phyloP scores from a whole-genome alignment of 2,797 vertebrate genomes.

The Pangasius macronema region DNA sequence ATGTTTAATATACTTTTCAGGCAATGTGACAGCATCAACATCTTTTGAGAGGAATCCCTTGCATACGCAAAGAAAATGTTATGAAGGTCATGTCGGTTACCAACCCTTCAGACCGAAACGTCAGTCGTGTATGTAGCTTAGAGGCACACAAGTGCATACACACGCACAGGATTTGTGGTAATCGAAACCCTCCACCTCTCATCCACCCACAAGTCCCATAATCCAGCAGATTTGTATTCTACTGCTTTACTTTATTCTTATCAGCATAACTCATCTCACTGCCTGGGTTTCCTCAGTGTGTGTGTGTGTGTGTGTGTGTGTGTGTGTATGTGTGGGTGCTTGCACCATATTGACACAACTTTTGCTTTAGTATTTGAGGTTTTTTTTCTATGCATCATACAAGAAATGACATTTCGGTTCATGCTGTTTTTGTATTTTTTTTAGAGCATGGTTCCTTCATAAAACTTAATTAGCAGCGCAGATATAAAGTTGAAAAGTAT shows the following conservation, averaged over 20 bases:
- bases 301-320: slow-evolving; percentile 41
- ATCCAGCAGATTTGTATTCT: slow-evolving; percentile 74
- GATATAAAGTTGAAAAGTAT: slow-evolving; percentile 12
- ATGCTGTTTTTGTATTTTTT: slow-evolving; percentile 19
- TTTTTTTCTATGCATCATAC: not conserved
- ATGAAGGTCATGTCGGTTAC: too few species aligned
- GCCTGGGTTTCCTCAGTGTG: slow-evolving; percentile 68
- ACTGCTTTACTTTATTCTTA: slow-evolving; percentile 60
- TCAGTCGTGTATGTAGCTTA: too few species aligned
- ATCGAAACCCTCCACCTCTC: slow-evolving; percentile 36
- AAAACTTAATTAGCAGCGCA: slow-evolving; percentile 14
- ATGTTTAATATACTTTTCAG: not conserved
- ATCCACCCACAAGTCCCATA: slow-evolving; percentile 75
- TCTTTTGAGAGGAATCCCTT: not conserved
- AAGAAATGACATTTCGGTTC: not conserved
- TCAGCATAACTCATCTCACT: slow-evolving; percentile 77
- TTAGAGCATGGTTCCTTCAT: slow-evolving; percentile 1
- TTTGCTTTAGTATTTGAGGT: not conserved
- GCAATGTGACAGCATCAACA: not conserved
- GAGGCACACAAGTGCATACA: slow-evolving; percentile 14
- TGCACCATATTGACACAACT: not conserved
- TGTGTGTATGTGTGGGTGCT: slow-evolving; percentile 30
- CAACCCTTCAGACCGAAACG: too few species aligned
- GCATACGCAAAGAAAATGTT: too few species aligned
- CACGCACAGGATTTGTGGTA: slow-evolving; percentile 39